Percentiles rank a stretch among this genome's conserved stretches.
Conservation (phyloP, 2,888 invertebrate species). For the Arrhopalites spinosus region DNA sequence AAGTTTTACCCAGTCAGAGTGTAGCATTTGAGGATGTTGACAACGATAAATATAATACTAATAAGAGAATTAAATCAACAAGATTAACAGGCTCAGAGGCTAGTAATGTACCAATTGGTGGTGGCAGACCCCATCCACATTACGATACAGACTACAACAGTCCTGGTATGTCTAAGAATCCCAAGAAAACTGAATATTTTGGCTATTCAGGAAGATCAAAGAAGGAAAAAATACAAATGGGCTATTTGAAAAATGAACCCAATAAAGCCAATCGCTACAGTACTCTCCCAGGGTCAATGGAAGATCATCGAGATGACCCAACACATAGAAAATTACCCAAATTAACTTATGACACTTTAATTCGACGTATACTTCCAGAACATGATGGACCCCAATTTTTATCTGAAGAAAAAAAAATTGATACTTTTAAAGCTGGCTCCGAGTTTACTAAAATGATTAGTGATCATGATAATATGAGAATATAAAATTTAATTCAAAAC, state of each 20-base stretch:
- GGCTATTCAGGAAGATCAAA: constrained; percentile 21
- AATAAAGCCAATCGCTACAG: constrained; percentile 37
- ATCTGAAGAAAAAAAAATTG: constrained; percentile 7
- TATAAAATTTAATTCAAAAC: neutral
- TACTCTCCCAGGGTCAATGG: constrained; percentile 49
- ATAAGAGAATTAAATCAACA: neutral
- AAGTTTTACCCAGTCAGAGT: neutral
- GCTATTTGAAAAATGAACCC: constrained; percentile 9
- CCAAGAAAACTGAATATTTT: constrained; percentile 38
- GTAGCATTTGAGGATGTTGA: constrained; percentile 15
- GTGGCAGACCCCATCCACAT: constrained; percentile 35
- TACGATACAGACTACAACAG: constrained; percentile 43
- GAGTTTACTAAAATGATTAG: constrained; percentile 33
- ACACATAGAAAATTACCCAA: constrained; percentile 47
- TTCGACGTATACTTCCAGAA: neutral
- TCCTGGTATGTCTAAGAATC: constrained; percentile 41
- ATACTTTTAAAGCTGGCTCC: constrained; percentile 13
- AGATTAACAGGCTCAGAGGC: neutral
- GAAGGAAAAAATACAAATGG: constrained; percentile 3
- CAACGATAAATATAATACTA: neutral
- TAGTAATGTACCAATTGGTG: neutral
- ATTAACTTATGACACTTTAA: constrained; percentile 41
- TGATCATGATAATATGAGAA: constrained; percentile 27
- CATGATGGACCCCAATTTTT: constrained; percentile 12
- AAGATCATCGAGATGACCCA: constrained; percentile 43